phyloP scores from a whole-genome alignment of 2,888 invertebrate species.

The Maniola hyperantus region DNA sequence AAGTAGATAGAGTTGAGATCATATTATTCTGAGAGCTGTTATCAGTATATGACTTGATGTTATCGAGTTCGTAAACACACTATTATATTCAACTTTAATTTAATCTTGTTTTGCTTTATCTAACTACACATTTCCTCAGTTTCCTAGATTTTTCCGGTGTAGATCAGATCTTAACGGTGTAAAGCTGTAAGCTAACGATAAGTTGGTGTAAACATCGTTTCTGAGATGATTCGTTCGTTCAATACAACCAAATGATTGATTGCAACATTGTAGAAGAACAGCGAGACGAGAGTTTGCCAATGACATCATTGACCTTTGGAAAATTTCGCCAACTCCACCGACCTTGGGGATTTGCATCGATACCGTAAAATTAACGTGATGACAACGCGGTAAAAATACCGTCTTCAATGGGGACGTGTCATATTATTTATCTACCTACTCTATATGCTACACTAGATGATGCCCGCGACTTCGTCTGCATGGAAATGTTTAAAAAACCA shows the following conservation, averaged over 20 bases:
- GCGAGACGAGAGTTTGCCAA: background rate
- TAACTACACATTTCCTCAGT: background rate
- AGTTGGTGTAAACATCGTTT: too few relatives aligned
- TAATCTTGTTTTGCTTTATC: background rate
- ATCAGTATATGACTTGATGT: conserved; percentile 8
- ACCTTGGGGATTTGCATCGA: conserved; percentile 2
- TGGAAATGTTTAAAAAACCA: too few relatives aligned
- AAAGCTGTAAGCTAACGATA: too few relatives aligned
- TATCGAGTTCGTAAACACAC: conserved; percentile 7
- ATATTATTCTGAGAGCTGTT: conserved; percentile 6
- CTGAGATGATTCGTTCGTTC: too few relatives aligned
- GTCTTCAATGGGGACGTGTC: background rate
- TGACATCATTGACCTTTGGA: conserved; percentile 8
- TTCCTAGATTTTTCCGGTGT: conserved; percentile 2
- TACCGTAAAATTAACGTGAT: background rate
- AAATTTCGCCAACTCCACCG: background rate
- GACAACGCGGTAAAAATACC: conserved; percentile 2
- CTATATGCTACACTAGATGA: too few relatives aligned
- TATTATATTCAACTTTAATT: background rate
- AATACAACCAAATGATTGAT: background rate
- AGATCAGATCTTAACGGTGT: background rate
- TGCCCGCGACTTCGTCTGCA: too few relatives aligned
- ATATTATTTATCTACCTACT: background rate
- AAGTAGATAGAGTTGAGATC: background rate
- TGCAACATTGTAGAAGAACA: background rate